These are phyloP conservation scores for Euthynnus affinis DNA, from an alignment of 2,797 vertebrate genomes.

Conservation along the genomic window DNA sequence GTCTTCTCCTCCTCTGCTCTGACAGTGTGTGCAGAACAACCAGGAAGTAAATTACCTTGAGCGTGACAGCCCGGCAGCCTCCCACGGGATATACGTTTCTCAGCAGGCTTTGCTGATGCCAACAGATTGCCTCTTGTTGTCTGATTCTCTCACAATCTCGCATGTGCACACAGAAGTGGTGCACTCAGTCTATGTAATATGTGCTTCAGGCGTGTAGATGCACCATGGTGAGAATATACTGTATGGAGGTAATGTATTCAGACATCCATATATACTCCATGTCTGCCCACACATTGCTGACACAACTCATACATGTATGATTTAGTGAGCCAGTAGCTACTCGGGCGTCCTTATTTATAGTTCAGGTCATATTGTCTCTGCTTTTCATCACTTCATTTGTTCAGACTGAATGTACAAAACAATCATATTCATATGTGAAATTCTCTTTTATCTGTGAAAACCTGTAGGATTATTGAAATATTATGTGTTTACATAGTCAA, in stretches of 20 bases:
- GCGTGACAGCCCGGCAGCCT: slow-evolving; percentile 49
- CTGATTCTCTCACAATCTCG: slow-evolving; percentile 27
- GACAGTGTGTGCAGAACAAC: slow-evolving; percentile 57
- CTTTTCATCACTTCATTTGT: not conserved
- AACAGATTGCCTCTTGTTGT: slow-evolving; percentile 46
- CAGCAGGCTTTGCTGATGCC: slow-evolving; percentile 61
- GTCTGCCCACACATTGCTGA: slow-evolving; percentile 13
- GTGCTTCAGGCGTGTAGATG: not conserved
- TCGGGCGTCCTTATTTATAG: not conserved
- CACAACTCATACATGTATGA: slow-evolving; percentile 29
- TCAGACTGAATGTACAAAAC: not conserved
- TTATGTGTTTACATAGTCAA: not conserved
- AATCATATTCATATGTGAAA: not conserved
- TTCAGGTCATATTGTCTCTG: not conserved
- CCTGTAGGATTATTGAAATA: not conserved
- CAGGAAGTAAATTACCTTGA: slow-evolving; percentile 76
- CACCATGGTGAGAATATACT: slow-evolving; percentile 4
- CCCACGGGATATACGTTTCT: slow-evolving; percentile 59
- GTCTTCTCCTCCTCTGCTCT: slow-evolving; percentile 45
- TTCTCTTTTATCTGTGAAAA: not conserved
- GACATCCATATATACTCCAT: slow-evolving; percentile 4
- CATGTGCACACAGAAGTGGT: not conserved
- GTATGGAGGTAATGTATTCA: slow-evolving; percentile 37
- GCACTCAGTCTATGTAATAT: not conserved
- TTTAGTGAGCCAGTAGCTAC: not conserved